These are phyloP conservation scores for Scleropages formosus DNA, from an alignment of 2,797 vertebrate genomes.

Conservation along the genomic window DNA sequence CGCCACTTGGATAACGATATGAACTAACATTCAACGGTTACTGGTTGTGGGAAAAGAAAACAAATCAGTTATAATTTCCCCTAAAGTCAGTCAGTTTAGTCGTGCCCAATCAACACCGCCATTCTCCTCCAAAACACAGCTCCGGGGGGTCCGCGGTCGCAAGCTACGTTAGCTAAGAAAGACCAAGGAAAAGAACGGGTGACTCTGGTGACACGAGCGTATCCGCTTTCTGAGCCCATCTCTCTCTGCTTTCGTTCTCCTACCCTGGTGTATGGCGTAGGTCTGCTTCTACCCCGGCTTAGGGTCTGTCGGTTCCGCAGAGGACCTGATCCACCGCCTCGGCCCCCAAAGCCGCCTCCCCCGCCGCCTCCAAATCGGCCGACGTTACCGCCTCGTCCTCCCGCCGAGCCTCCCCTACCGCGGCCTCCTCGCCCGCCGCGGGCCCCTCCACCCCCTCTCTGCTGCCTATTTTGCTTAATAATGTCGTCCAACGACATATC, in stretches of 20 bases:
- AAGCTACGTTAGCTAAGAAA: conserved; percentile 24
- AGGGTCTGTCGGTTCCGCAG: conserved; percentile 59
- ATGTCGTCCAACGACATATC: conserved; percentile 92
- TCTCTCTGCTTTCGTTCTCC: conserved; percentile 36
- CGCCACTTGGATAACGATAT: conserved; percentile 1
- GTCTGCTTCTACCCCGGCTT: conserved; percentile 69
- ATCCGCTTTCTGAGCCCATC: conserved; percentile 26
- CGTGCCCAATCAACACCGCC: conserved; percentile 11
- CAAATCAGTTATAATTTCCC: conserved; percentile 4
- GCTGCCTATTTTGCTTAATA: conserved; percentile 82
- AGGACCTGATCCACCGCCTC: conserved; percentile 67
- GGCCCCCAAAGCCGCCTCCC: conserved; percentile 53
- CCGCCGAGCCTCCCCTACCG: conserved; percentile 60
- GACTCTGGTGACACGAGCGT: conserved; percentile 26
- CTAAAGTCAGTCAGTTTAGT: conserved; percentile 17
- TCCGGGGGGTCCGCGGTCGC: conserved; percentile 30
- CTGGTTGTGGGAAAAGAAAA: conserved; percentile 19
- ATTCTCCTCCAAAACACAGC: conserved; percentile 8
- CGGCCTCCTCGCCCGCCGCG: conserved; percentile 59
- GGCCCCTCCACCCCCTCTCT: conserved; percentile 66
- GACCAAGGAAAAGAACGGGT: conserved; percentile 10
- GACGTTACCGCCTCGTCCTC: conserved; percentile 60
- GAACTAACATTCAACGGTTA: conserved; percentile 8
- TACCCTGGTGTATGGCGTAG: conserved; percentile 85
- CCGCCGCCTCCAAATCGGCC: conserved; percentile 61